These are phyloP conservation scores for Tiliacea citrago DNA, from an alignment of 2,888 invertebrate species.

Conservation along the genomic window DNA sequence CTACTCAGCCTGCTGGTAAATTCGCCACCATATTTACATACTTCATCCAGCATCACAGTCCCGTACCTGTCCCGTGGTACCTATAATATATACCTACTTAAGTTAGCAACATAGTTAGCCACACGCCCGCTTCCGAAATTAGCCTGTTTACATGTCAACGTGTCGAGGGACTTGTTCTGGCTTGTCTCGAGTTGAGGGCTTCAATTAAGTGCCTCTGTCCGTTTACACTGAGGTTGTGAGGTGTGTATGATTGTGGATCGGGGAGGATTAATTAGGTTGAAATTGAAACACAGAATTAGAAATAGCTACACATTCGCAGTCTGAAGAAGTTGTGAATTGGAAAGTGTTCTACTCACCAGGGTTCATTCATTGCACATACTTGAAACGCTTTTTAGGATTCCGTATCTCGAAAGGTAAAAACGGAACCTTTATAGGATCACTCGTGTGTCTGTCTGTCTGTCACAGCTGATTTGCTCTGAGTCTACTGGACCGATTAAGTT, in stretches of 20 bases:
- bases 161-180: slow-evolving; percentile 46
- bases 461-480: too few species aligned
- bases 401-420: too few species aligned
- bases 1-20: too few species aligned
- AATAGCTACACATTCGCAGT: not conserved
- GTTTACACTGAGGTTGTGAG: slow-evolving; percentile 19
- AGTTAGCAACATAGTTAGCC: slow-evolving; percentile 20
- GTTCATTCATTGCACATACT: not conserved
- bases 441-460: too few species aligned
- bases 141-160: slow-evolving; percentile 53
- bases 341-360: not conserved
- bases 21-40: not conserved
- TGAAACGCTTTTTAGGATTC: too few species aligned
- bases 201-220: slow-evolving; percentile 35
- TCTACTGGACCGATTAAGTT: too few species aligned
- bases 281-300: not conserved
- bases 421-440: too few species aligned
- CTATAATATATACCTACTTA: not conserved
- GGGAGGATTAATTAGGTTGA: not conserved
- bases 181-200: slow-evolving; percentile 37
- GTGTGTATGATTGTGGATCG: not conserved
- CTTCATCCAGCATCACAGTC: not conserved
- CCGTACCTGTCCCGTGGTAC: not conserved
- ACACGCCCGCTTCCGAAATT: slow-evolving; percentile 44
- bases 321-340: not conserved